Evolutionary conservation across 2,113 vertebrate species (phyloP).

Genomic region (Coregonus clupeaformis): DNA sequence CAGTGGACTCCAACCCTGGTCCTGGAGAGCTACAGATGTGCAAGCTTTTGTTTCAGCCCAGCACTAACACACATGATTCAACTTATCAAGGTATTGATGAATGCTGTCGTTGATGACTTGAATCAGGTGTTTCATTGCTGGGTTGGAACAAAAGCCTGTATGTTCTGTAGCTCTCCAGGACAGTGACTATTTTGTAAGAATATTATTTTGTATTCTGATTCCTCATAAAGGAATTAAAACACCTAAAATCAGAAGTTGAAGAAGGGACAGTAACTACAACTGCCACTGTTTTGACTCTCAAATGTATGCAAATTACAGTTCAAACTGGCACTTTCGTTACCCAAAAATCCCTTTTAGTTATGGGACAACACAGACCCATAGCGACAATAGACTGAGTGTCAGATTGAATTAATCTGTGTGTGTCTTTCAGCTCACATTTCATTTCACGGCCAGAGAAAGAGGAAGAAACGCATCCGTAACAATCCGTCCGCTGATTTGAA

Average conservation of each 20-base stretch:
- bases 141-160: too few species aligned
- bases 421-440: conserved; percentile 43
- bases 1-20: too few species aligned
- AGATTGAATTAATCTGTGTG: background rate
- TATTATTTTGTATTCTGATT: too few species aligned
- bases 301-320: conserved; percentile 17
- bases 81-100: too few species aligned
- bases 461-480: conserved; percentile 57
- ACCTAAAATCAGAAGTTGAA: background rate
- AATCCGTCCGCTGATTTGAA: conserved; percentile 33
- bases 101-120: too few species aligned
- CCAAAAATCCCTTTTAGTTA: conserved; percentile 16
- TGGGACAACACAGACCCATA: conserved; percentile 7
- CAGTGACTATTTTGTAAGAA: too few species aligned
- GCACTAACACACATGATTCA: too few species aligned
- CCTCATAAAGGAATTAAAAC: too few species aligned
- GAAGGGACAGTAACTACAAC: background rate
- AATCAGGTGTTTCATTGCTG: too few species aligned
- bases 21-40: too few species aligned
- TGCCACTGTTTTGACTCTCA: conserved; percentile 15
- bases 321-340: background rate
- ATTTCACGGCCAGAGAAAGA: conserved; percentile 41
- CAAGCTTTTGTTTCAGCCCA: too few species aligned
- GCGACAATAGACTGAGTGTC: background rate
- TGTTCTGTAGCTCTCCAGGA: too few species aligned